A percentile compares a stretch with the other conserved stretches of the same genome.
Evolutionary conservation across 2,797 vertebrate genomes (phyloP).

Genomic region (Gobio occitaniae): DNA sequence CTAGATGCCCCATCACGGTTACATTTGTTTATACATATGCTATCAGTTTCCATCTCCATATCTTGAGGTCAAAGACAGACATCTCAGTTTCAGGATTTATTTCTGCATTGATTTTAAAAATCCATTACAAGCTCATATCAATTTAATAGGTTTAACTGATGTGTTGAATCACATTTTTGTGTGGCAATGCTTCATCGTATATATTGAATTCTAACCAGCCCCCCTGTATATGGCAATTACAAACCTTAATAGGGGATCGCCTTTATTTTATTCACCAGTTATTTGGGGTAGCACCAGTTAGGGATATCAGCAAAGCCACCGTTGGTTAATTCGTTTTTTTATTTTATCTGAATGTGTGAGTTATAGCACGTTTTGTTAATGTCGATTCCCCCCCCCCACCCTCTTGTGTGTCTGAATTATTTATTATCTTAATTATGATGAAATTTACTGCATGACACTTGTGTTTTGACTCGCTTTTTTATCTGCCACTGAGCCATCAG

Average conservation of each 20-base stretch:
- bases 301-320: constrained; percentile 48
- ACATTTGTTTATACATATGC: constrained; percentile 21
- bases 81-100: constrained; percentile 16
- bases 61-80: constrained; percentile 29
- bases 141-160: constrained; percentile 14
- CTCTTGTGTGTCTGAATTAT: constrained; percentile 70
- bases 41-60: constrained; percentile 21
- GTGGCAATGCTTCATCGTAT: background rate
- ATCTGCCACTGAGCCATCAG: constrained; percentile 76
- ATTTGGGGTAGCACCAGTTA: constrained; percentile 36
- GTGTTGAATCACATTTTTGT: background rate
- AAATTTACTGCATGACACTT: constrained; percentile 58
- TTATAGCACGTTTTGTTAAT: constrained; percentile 24
- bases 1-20: constrained; percentile 49
- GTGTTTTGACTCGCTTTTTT: constrained; percentile 53
- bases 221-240: background rate
- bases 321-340: constrained; percentile 31
- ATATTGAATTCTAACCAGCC: constrained; percentile 4
- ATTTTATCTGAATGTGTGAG: constrained; percentile 43
- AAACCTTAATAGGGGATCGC: background rate
- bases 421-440: constrained; percentile 61
- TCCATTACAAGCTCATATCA: background rate
- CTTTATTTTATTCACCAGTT: constrained; percentile 14
- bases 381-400: constrained; percentile 35
- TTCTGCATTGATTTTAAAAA: constrained; percentile 30